Evolutionary conservation across 2,797 vertebrate genomes (phyloP), one percentile per base, ranked within the genome.

Genomic region (Eospalax fontanierii): DNA sequence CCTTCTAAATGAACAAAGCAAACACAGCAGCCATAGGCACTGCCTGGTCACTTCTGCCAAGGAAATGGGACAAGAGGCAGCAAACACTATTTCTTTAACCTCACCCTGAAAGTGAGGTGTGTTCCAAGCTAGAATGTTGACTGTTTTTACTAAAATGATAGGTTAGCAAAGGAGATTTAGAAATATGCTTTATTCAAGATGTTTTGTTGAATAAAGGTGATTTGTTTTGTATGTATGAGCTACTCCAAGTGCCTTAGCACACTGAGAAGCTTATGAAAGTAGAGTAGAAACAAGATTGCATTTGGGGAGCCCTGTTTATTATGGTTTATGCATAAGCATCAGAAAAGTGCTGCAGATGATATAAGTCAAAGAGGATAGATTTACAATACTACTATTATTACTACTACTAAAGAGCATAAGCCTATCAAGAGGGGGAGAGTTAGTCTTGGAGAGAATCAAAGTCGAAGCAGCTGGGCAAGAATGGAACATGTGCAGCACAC

Each of bases 1-100:
- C 33, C n/a, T 24, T 87, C 61, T n/a, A 81, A 96, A 76, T 80
- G 93, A 94, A 80, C 38, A 87, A 54, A 84, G 43, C 74, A 54
- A 33, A 46, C 75, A 6, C 9, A 16, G 8, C 75, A 68, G 71
- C 8, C 9, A 1, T 2, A 9, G 50, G 35, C 57, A 24, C 10
- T 57, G 63, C 40, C 59, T 86, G 2, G 1, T 66, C 33, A n/a
- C 26, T 50, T 2, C 19, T 61, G 76, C 59, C 11, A 22, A 88
- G 38, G 19, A 8, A 80, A 10, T 22, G 6, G 33, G 30, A 19
- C 15, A 38, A 65, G 9, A 18, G 24, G 30, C 0, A 4, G 16
- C 35, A 28, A 66, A 28, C 66, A 18, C 59, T 63, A 26, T 28
- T 46, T 78, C 12, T 90, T 4, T 11, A 65, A 18, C 19, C 35